Evolutionary conservation across 2,113 vertebrate genomes (phyloP).

Genomic region (Erythrocebus patas): DNA sequence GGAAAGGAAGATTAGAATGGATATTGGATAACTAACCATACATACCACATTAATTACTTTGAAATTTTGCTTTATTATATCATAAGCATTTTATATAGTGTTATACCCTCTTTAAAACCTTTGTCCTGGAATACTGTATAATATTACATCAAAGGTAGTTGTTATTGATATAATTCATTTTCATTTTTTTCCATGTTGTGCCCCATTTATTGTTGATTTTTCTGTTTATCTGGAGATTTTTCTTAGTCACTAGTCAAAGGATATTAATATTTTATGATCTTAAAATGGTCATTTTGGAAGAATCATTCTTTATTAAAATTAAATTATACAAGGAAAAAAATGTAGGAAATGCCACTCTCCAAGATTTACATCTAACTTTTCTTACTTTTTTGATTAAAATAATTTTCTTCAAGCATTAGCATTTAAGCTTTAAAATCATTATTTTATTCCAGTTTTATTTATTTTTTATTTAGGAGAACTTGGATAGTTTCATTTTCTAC

Average conservation of each 20-base stretch:
- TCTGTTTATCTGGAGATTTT: background rate
- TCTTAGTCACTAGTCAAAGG: background rate
- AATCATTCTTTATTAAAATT: constrained; percentile 29
- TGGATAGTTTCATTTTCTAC: background rate
- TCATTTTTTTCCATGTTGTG: background rate
- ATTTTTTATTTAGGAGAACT: background rate
- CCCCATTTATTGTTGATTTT: background rate
- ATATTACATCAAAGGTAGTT: background rate
- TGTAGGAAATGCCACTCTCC: background rate
- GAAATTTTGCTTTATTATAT: background rate
- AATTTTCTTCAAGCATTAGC: background rate
- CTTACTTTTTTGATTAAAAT: constrained; percentile 4
- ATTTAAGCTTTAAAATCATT: background rate
- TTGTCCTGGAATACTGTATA: background rate
- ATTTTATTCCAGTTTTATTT: background rate
- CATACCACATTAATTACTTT: background rate
- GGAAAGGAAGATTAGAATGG: background rate
- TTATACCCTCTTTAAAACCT: background rate
- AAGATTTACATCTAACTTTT: background rate
- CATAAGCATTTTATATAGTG: background rate
- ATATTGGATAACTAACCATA: background rate
- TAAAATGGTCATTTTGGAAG: constrained; percentile 14
- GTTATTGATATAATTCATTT: background rate
- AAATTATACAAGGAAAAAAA: background rate
- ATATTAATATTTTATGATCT: background rate